Evolutionary conservation across 30 jellyfish, hydroid and myxozoan species (phyloP), one percentile per base, ranked within the genome.

Genomic region (Hydractinia symbiolongicarpus): DNA sequence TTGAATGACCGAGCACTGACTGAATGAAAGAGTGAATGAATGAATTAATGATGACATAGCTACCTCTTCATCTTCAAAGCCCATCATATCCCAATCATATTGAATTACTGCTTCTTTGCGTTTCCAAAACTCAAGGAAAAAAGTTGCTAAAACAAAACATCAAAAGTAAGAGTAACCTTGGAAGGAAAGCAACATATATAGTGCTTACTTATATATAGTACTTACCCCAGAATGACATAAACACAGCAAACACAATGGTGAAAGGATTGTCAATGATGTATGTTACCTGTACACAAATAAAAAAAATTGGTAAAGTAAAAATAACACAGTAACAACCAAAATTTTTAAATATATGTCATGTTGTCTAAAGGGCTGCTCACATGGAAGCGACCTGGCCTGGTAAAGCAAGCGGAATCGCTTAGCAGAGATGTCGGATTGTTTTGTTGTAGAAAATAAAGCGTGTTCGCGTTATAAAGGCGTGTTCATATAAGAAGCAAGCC

Each of bases 211-310:
- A 58, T 11, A 58, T 58, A 17, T 11, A 17, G 17, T 11, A 58
- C 93, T 76, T 77, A 88, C 96, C 96, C 96, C 96, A 88, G 71
- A 88, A 81, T 9, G 96, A 88, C 96, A 88, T 88, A 79, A 88
- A 82, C 55, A 88, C 66, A 15, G 96, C 96, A 62, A 88, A 88
- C 1, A 82, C 88, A 19, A 88, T 89, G 10, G 96, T 88, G 61
- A 77, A 78, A 5, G 85, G 85, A 61, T 88, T 88, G 81, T 88
- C 96, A n/a, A 88, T 44, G 14, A 88, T 86, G 66, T 88, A 88
- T 15, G 96, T 86, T 56, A 78, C 86, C 96, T 88, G 69, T 1
- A 66, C 71, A 58, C 44, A 30, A 30, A 16, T 58, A 16, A 58
- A 58, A n/a, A 16, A 58, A 16, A 58, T 11, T 58, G 17, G 44